Base-by-base conservation (phyloP, 2,113 vertebrate species). In the Indri indri region DNA sequence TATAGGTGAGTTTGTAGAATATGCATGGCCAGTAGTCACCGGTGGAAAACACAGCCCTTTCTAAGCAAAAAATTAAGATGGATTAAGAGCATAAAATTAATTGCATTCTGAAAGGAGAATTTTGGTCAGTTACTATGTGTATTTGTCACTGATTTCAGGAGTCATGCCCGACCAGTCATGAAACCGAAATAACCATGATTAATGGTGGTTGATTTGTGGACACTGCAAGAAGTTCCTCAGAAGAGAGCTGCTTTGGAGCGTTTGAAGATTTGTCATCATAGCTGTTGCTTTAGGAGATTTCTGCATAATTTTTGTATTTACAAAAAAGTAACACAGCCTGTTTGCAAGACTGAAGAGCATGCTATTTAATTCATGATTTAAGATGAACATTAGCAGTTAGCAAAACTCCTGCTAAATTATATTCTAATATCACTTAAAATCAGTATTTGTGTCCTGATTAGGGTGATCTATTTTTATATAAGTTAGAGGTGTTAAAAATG, bases 1-100 rank as follows among this genome's bases (percentile, higher is more conserved):
- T 90, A 99, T 99, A 98, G 99, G 99, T 95, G 99, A 99, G 97
- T 99, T 99, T 98, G 99, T 99, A 98, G 99, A 99, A 97, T 99
- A 99, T 5, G 99, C 99, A 82, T 99, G 99, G 98, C 99, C 99
- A 14, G 99, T 99, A 83, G 99, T 99, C 98, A 99, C 99, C 47
- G 99, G 99, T 98, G 99, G 99, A 93, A 99, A 99, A 96, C 99
- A 92, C 95, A 99, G 99, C 99, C 98, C 98, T 98, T 98, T 98
- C 97, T 99, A 98, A 98, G 97, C 30, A 76, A 88, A 90, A 45
- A 83, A 68, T 40, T 11, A 68, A 68, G 52, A 14, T 9, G 91
- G 95, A 96, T 96, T 97, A 42, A 95, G 92, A 1, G 3, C 68
- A 83, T 30, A n/a, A 94, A 95, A 77, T 86, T 95, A 96, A 88